A percentile compares a stretch with the other conserved stretches of the same genome.
Evolutionary conservation across 2,888 invertebrate species (phyloP).

Genomic region (Sesia apiformis): DNA sequence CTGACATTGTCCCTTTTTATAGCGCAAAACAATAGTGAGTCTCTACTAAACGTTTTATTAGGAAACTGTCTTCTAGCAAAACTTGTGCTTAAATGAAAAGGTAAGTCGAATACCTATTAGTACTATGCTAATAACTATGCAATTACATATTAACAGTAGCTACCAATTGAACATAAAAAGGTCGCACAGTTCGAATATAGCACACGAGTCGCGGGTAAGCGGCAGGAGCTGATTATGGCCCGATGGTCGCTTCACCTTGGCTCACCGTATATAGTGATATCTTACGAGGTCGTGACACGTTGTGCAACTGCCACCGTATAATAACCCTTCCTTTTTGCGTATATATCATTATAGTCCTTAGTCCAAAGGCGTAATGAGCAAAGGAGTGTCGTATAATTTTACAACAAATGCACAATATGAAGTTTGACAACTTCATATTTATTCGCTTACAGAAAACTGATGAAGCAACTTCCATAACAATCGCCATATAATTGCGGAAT

Average conservation of each 20-base stretch:
- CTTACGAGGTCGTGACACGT: slow-evolving; percentile 52
- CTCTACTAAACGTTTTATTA: too few species aligned
- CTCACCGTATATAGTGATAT: slow-evolving; percentile 36
- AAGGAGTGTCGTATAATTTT: neutral
- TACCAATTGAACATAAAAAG: too few species aligned
- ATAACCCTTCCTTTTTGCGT: neutral
- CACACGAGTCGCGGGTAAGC: slow-evolving; percentile 9
- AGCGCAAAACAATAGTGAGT: too few species aligned
- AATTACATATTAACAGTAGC: too few species aligned
- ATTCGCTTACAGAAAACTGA: neutral
- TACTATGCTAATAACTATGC: too few species aligned
- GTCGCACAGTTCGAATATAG: too few species aligned
- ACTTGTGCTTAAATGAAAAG: too few species aligned
- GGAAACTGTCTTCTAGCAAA: too few species aligned
- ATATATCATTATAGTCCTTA: neutral
- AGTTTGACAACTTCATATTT: neutral
- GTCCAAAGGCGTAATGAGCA: neutral
- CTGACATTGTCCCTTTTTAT: too few species aligned
- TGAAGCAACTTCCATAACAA: neutral
- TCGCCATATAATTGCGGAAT: slow-evolving; percentile 2
- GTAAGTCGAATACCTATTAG: too few species aligned
- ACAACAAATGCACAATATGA: too few species aligned
- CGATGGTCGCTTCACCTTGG: slow-evolving; percentile 56
- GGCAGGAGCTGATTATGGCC: slow-evolving; percentile 39
- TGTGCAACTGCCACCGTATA: slow-evolving; percentile 32